A percentile compares a stretch with the other conserved stretches of the same genome.
phyloP scores from a whole-genome alignment of 2,113 vertebrate species.

The Barnardius zonarius region DNA sequence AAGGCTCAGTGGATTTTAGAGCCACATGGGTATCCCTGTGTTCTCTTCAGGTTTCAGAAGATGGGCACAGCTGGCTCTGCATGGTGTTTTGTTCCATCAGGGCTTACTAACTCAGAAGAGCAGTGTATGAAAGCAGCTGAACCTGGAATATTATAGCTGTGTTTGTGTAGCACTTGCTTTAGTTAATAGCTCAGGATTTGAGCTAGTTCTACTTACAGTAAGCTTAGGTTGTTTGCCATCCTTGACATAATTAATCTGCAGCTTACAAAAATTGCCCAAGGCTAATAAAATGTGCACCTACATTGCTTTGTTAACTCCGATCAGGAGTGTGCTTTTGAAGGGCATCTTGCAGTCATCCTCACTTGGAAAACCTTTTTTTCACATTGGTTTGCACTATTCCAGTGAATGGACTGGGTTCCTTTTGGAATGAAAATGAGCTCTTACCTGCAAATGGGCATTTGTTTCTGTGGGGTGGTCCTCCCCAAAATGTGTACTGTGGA shows the following conservation, averaged over 20 bases:
- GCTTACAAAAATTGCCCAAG: background rate
- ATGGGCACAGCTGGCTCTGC: background rate
- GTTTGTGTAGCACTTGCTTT: background rate
- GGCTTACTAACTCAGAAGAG: background rate
- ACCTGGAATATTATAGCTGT: background rate
- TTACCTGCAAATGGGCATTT: background rate
- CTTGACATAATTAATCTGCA: background rate
- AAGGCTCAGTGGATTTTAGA: background rate
- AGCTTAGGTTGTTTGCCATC: background rate
- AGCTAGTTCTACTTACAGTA: background rate
- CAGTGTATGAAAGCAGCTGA: background rate
- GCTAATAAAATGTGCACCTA: background rate
- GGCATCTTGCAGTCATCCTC: background rate
- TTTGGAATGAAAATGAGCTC: background rate
- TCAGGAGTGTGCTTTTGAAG: background rate
- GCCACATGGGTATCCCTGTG: background rate
- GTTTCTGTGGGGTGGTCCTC: background rate
- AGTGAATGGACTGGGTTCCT: background rate
- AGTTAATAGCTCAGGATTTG: background rate
- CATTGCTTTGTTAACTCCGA: rapidly evolving
- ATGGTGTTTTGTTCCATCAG: background rate
- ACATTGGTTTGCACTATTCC: background rate
- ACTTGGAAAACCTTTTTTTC: background rate
- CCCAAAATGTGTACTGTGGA: background rate
- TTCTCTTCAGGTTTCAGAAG: background rate